Conservation (phyloP, 2,113 vertebrate genomes). For the Planiliza haematocheilus region DNA sequence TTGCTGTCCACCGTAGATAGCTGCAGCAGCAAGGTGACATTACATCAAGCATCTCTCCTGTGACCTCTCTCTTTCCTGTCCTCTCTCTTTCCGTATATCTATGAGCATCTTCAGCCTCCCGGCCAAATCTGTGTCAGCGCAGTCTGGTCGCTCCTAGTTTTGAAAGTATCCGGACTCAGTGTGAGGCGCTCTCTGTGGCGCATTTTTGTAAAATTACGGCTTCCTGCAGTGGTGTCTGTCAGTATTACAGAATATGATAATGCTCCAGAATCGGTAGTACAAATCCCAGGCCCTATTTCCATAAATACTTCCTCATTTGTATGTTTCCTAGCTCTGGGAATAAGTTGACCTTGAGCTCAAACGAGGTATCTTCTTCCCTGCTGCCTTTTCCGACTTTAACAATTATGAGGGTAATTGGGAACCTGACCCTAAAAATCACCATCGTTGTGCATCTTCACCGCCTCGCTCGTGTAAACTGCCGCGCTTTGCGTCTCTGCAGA, state of each 20-base stretch:
- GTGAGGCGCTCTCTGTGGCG: slow-evolving; percentile 28
- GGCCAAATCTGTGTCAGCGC: slow-evolving; percentile 59
- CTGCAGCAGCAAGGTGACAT: slow-evolving; percentile 69
- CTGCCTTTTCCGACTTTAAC: slow-evolving; percentile 62
- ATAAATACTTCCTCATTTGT: slow-evolving; percentile 75
- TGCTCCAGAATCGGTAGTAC: slow-evolving; percentile 57
- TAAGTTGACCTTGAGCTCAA: slow-evolving; percentile 73
- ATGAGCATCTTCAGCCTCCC: slow-evolving; percentile 60
- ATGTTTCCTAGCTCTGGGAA: slow-evolving; percentile 67
- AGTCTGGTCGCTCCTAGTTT: slow-evolving; percentile 45
- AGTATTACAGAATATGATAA: slow-evolving; percentile 45
- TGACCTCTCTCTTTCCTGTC: slow-evolving; percentile 34
- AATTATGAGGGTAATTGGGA: slow-evolving; percentile 74
- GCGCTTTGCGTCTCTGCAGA: slow-evolving; percentile 81
- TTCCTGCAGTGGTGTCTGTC: slow-evolving; percentile 25
- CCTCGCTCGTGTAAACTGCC: slow-evolving; percentile 36
- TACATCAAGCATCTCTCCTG: slow-evolving; percentile 52
- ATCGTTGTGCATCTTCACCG: slow-evolving; percentile 27
- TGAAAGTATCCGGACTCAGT: slow-evolving; percentile 42
- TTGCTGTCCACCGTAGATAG: slow-evolving; percentile 29
- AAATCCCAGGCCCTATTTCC: slow-evolving; percentile 64
- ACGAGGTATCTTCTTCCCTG: slow-evolving; percentile 63
- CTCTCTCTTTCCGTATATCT: slow-evolving; percentile 60
- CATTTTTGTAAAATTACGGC: slow-evolving; percentile 23
- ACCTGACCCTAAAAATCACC: slow-evolving; percentile 57